A percentile compares a stretch with the other conserved stretches of the same genome.
Evolutionary conservation across 2,888 invertebrate genomes (phyloP).

Genomic region (Willowsia nigromaculata): DNA sequence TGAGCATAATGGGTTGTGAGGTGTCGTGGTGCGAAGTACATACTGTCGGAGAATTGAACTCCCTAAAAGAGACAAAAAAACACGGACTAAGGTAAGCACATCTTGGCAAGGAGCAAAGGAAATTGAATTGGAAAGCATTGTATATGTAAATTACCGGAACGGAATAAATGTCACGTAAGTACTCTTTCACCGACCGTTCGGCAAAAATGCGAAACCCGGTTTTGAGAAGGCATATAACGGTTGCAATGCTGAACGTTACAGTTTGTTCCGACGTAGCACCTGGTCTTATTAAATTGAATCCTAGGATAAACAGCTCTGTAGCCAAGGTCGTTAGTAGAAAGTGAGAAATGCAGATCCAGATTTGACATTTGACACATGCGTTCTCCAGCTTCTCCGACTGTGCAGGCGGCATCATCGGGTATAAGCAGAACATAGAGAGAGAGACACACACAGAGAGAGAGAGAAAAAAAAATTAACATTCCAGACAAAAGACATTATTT

Average conservation of each 20-base stretch:
- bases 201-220: conserved; percentile 71
- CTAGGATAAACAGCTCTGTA: conserved; percentile 73
- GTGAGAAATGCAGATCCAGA: conserved; percentile 75
- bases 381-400: conserved; percentile 73
- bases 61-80: conserved; percentile 51
- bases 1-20: conserved; percentile 60
- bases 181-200: conserved; percentile 71
- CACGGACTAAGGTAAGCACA: neutral
- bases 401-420: neutral
- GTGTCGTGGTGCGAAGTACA: conserved; percentile 65
- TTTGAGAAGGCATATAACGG: conserved; percentile 68
- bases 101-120: conserved; percentile 4
- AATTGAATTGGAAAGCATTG: neutral
- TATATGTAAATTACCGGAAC: conserved; percentile 43
- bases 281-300: conserved; percentile 73
- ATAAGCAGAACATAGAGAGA: no score
- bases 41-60: conserved; percentile 71
- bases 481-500: neutral
- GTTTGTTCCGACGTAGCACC: conserved; percentile 70
- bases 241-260: conserved; percentile 65
- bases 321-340: conserved; percentile 70
- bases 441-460: neutral
- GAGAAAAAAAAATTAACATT: neutral
- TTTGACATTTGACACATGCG: conserved; percentile 73
- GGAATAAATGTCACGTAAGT: conserved; percentile 66